Percentiles rank a stretch among this genome's conserved stretches.
phyloP scores from a whole-genome alignment of 1,140 invertebrate species.

The Drepana arcuata region DNA sequence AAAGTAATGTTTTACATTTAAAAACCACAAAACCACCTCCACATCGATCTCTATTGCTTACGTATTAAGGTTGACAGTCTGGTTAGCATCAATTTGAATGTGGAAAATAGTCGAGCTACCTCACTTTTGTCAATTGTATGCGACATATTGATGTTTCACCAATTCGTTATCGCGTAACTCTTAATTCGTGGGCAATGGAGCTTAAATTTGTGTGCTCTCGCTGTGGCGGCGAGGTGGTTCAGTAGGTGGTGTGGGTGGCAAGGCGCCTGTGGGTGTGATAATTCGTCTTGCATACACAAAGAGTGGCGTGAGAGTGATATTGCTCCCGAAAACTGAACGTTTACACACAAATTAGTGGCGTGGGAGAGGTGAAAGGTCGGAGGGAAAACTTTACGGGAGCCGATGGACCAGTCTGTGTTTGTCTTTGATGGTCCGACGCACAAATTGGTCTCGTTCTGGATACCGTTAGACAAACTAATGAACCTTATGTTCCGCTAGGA shows the following conservation, averaged over 20 bases:
- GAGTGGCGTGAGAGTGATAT: slow-evolving; percentile 56
- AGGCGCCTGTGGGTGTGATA: slow-evolving; percentile 60
- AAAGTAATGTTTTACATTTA: slow-evolving; percentile 6
- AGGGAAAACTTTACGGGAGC: slow-evolving; percentile 17
- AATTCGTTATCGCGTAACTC: slow-evolving; percentile 14
- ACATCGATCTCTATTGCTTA: slow-evolving; percentile 7
- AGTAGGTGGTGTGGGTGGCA: slow-evolving; percentile 39
- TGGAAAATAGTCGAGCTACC: slow-evolving; percentile 27
- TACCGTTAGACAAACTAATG: too few relatives aligned
- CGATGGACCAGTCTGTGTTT: slow-evolving; percentile 9
- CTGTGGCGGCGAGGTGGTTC: slow-evolving; percentile 27
- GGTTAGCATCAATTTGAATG: slow-evolving; percentile 42
- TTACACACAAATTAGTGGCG: slow-evolving; percentile 53
- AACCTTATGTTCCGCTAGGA: too few relatives aligned
- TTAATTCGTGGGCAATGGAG: slow-evolving; percentile 17
- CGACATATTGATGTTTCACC: slow-evolving; percentile 21
- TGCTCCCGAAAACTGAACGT: slow-evolving; percentile 53
- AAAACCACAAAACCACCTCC: slow-evolving; percentile 3
- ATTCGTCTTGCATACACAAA: slow-evolving; percentile 53
- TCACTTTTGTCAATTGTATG: slow-evolving; percentile 42
- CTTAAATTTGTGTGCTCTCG: slow-evolving; percentile 19
- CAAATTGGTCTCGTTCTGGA: too few relatives aligned
- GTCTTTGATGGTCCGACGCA: slow-evolving; percentile 16
- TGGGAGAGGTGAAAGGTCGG: slow-evolving; percentile 65
- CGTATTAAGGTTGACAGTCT: slow-evolving; percentile 30